Conservation (phyloP, 2,888 invertebrate species). For the Psococerastis gibbosa region DNA sequence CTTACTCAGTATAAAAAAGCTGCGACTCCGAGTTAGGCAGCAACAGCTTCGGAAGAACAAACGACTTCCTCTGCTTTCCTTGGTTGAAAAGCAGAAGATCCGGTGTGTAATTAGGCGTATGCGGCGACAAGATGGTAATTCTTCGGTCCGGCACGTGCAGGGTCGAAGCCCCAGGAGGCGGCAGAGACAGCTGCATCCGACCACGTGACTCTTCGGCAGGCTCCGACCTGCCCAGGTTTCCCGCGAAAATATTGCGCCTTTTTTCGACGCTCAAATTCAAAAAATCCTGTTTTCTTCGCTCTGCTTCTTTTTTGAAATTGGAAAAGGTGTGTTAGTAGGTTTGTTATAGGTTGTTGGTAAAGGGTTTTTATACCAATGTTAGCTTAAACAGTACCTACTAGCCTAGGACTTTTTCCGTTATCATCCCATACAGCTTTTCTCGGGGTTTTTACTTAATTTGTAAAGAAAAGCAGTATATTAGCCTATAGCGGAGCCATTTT, state of each 20-base stretch:
- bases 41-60: slow-evolving; percentile 12
- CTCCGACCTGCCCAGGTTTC: slow-evolving; percentile 9
- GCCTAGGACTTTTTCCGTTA: no score
- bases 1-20: slow-evolving; percentile 7
- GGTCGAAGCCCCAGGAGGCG: slow-evolving; percentile 38
- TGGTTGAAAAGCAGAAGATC: slow-evolving; percentile 7
- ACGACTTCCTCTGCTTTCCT: slow-evolving; percentile 9
- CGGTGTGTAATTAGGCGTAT: slow-evolving; percentile 35
- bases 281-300: slow-evolving; percentile 6
- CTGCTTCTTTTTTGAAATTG: slow-evolving; percentile 5
- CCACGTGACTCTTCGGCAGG: background rate
- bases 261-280: slow-evolving; percentile 3
- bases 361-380: no score
- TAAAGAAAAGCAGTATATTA: no score
- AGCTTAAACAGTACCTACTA: no score
- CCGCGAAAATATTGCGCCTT: slow-evolving; percentile 8
- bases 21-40: slow-evolving; percentile 9
- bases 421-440: no score
- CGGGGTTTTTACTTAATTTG: no score
- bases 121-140: slow-evolving; percentile 62
- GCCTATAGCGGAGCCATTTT: no score
- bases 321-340: no score
- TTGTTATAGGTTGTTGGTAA: no score
- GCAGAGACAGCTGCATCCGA: slow-evolving; percentile 39
- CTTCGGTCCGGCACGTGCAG: slow-evolving; percentile 35